Evolutionary conservation across 2,888 invertebrate species (phyloP).

Genomic region (Phortica magna): DNA sequence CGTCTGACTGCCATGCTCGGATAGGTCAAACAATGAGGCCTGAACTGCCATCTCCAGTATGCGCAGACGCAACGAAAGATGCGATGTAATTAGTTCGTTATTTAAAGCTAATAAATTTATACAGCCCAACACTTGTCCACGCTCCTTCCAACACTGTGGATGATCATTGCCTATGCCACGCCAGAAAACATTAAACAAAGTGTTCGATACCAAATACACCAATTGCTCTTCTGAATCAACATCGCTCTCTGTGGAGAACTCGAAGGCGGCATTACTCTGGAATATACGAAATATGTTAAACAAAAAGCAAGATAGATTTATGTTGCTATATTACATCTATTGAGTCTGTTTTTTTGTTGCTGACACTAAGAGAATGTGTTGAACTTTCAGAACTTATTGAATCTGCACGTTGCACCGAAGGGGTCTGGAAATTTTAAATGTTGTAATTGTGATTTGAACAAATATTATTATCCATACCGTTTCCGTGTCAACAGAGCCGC

Average conservation of each 20-base stretch:
- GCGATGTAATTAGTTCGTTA: constrained; percentile 80
- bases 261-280: constrained; percentile 64
- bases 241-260: constrained; percentile 74
- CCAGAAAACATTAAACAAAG: constrained; percentile 81
- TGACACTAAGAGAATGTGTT: constrained; percentile 68
- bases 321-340: constrained; percentile 53
- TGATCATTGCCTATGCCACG: constrained; percentile 81
- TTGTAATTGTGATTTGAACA: background rate
- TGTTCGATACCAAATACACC: constrained; percentile 80
- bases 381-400: constrained; percentile 76
- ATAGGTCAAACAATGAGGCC: constrained; percentile 81
- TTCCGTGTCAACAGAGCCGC: constrained; percentile 67
- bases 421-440: constrained; percentile 34
- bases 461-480: constrained; percentile 37
- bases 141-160: constrained; percentile 81
- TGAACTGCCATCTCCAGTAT: constrained; percentile 82
- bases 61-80: constrained; percentile 80
- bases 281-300: background rate
- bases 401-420: constrained; percentile 63
- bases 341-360: constrained; percentile 67
- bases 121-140: constrained; percentile 82
- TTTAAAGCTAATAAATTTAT: constrained; percentile 81
- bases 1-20: constrained; percentile 78
- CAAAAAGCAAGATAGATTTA: background rate
- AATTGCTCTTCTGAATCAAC: constrained; percentile 80